Conservation (phyloP, 2,113 vertebrate species). For the Falco punctatus region DNA sequence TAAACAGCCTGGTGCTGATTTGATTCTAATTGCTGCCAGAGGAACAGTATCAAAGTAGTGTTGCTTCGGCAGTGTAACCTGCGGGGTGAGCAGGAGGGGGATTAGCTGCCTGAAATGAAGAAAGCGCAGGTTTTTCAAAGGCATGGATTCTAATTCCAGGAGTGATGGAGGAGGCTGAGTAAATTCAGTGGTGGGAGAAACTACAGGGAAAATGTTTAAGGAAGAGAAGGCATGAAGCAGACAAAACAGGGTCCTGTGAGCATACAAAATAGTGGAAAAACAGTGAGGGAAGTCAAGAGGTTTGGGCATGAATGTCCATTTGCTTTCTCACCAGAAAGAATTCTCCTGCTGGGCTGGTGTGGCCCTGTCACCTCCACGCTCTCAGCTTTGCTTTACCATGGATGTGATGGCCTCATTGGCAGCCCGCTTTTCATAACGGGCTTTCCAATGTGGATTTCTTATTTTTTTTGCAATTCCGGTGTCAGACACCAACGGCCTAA, state of each 20-base stretch:
- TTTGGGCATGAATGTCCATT: accelerated
- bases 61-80: slow-evolving; percentile 19
- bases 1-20: slow-evolving; percentile 63
- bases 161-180: not conserved
- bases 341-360: not conserved
- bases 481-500: not conserved
- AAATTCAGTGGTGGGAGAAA: not conserved
- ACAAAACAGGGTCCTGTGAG: not conserved
- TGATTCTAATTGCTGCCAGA: slow-evolving; percentile 65
- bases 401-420: not conserved
- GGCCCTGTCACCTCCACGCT: not conserved
- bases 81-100: not conserved
- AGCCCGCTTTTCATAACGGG: not conserved
- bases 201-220: not conserved
- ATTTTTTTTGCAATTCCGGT: not conserved
- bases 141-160: not conserved
- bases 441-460: not conserved
- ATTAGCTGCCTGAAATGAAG: slow-evolving; percentile 16
- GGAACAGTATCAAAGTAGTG: slow-evolving; percentile 30
- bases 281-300: not conserved
- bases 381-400: not conserved
- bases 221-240: not conserved
- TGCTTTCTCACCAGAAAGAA: not conserved
- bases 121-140: not conserved
- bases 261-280: not conserved